These are phyloP conservation scores for Stegophylla sp. DNA, from an alignment of 2,888 invertebrate species.

Conservation along the genomic window DNA sequence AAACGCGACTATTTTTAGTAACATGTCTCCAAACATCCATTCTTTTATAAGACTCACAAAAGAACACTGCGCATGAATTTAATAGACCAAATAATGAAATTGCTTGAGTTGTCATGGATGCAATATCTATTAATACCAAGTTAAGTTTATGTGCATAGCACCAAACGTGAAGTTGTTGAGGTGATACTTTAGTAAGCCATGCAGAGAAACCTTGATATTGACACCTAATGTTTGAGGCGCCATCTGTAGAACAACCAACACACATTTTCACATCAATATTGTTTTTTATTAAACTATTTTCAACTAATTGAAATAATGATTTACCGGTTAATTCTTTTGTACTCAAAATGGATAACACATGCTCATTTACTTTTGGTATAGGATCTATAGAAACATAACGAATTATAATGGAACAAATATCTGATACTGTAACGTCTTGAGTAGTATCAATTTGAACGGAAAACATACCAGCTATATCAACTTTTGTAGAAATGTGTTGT, in stretches of 20 bases:
- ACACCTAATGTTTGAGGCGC: constrained; percentile 43
- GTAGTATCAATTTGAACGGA: constrained; percentile 17
- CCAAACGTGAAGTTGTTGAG: constrained; percentile 24
- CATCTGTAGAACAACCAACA: constrained; percentile 26
- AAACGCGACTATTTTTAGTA: too few species aligned
- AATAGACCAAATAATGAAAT: too few species aligned
- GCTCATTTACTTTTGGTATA: constrained; percentile 21
- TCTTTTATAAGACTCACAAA: too few species aligned
- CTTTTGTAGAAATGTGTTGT: background rate
- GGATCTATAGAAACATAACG: constrained; percentile 21
- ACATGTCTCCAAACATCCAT: too few species aligned
- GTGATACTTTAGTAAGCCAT: background rate
- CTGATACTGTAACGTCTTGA: constrained; percentile 23
- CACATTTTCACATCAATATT: constrained; percentile 17
- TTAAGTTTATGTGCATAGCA: constrained; percentile 32
- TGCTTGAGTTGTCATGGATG: constrained; percentile 13
- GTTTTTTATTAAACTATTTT: constrained; percentile 5
- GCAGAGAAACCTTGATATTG: constrained; percentile 35
- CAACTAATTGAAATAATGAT: background rate
- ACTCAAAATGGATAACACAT: background rate
- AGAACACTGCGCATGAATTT: too few species aligned
- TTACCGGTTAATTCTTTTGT: too few species aligned
- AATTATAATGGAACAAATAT: constrained; percentile 22
- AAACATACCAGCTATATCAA: constrained; percentile 11
- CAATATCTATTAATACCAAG: constrained; percentile 23